phyloP scores from a whole-genome alignment of 2,888 invertebrate genomes.

The Prostheceraeus crozeri region DNA sequence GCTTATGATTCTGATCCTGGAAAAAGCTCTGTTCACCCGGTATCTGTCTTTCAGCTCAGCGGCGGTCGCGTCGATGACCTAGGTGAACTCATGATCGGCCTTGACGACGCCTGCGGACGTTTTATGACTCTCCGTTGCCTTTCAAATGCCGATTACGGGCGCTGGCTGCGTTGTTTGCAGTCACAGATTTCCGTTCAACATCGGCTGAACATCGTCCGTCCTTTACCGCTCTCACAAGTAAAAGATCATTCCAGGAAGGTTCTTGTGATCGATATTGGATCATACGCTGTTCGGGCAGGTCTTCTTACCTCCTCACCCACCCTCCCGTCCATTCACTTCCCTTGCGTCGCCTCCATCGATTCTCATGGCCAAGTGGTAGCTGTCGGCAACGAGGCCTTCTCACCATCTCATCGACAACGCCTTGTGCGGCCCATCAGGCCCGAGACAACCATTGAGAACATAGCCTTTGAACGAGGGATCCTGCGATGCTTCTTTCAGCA shows the following conservation, averaged over 20 bases:
- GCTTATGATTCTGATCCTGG: no score
- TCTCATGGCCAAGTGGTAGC: conserved; percentile 50
- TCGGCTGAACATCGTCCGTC: no score
- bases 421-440: background rate
- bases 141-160: no score
- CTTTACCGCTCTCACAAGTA: no score
- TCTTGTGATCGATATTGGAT: conserved; percentile 61
- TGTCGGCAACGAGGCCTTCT: conserved; percentile 58
- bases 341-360: conserved; percentile 59
- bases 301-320: conserved; percentile 58
- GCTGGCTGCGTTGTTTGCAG: no score
- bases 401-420: conserved; percentile 54
- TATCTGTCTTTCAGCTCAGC: conserved; percentile 58
- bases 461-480: conserved; percentile 51
- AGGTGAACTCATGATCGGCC: conserved; percentile 58
- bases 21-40: no score
- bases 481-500: conserved; percentile 59
- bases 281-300: conserved; percentile 61
- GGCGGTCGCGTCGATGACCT: conserved; percentile 60
- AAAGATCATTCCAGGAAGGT: conserved; percentile 59
- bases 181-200: no score
- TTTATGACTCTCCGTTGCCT: conserved; percentile 19
- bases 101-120: conserved; percentile 59
- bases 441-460: conserved; percentile 2
- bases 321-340: conserved; percentile 62